Base-by-base conservation (phyloP, 2,113 vertebrate genomes). In the Mirza zaza region DNA sequence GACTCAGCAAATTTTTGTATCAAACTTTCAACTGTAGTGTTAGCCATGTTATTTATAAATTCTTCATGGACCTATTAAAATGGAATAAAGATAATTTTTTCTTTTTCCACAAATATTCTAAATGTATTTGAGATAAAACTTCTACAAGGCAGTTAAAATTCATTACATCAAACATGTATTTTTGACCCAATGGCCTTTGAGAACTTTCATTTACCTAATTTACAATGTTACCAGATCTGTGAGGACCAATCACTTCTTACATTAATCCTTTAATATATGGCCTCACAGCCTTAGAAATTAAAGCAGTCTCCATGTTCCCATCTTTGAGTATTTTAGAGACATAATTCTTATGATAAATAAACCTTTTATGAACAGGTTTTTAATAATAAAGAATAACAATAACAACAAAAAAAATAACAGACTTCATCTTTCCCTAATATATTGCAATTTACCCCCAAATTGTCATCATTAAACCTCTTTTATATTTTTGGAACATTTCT, bases 41-140 rank as follows among this genome's bases (percentile, higher is more conserved):
- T 99, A 97, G 99, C 98, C 94, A 99, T 99, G 97, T 99, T 99
- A 98, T 99, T 99, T 98, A 99, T 99, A 98, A 99, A 99, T 97
- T 99, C 99, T 96, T 99, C 99, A 4, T 99, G 99, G 25, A 99
- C 99, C 99, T 99, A 94, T 98, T 97, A 65, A 59, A 95, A 95
- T 68, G 77, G 25, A 90, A 95, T 75, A 95, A 93, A 94, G 55
- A 79, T 65, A 61, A 89, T 6, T 86, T 79, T 96, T 91, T 70
- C 2, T 87, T 90, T 91, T 80, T 75, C 71, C 50, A 67, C 39
- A 91, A 92, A 90, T 17, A 97, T 77, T 87, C 29, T 89, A 82
- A 90, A 4, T 83, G 0, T 71, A 81, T 45, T 83, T 87, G 65
- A 94, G 36, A 96, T 48, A 96, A 89, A 83, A 79, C 27, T 87